Evolutionary conservation across 2,797 vertebrate species (phyloP).

Genomic region (Leptoclinus maculatus): DNA sequence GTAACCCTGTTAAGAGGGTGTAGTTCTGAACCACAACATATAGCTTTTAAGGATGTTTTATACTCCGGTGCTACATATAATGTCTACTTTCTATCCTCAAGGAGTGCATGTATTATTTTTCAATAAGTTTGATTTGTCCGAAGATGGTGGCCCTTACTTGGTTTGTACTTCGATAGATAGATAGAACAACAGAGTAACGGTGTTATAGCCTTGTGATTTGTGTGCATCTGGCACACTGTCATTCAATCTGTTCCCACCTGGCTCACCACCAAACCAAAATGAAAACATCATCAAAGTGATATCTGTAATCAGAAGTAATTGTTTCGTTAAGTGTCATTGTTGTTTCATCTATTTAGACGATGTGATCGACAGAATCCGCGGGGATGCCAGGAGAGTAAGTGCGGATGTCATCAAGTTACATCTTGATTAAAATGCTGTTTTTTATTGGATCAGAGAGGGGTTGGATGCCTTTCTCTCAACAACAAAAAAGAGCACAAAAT

Average conservation of each 20-base stretch:
- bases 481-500: not conserved
- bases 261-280: constrained; percentile 59
- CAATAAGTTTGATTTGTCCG: constrained; percentile 17
- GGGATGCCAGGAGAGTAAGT: constrained; percentile 32
- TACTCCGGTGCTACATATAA: constrained; percentile 43
- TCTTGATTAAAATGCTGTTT: constrained; percentile 30
- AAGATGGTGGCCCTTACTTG: constrained; percentile 38
- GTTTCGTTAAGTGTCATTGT: constrained; percentile 22
- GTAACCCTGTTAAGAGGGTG: constrained; percentile 43
- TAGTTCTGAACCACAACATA: not conserved
- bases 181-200: too few species aligned
- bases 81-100: constrained; percentile 30
- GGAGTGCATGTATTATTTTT: constrained; percentile 44
- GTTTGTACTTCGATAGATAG: constrained; percentile 17
- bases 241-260: constrained; percentile 65
- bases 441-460: not conserved
- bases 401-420: constrained; percentile 35
- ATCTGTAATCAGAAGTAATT: constrained; percentile 48
- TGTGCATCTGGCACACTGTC: constrained; percentile 55
- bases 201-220: too few species aligned
- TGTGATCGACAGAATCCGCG: constrained; percentile 26
- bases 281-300: constrained; percentile 70
- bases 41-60: constrained; percentile 33
- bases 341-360: constrained; percentile 20
- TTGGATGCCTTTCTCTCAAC: not conserved